These are phyloP conservation scores for Caenorhabditis imperialis DNA, from an alignment of 2,888 invertebrate species.

Conservation along the genomic window DNA sequence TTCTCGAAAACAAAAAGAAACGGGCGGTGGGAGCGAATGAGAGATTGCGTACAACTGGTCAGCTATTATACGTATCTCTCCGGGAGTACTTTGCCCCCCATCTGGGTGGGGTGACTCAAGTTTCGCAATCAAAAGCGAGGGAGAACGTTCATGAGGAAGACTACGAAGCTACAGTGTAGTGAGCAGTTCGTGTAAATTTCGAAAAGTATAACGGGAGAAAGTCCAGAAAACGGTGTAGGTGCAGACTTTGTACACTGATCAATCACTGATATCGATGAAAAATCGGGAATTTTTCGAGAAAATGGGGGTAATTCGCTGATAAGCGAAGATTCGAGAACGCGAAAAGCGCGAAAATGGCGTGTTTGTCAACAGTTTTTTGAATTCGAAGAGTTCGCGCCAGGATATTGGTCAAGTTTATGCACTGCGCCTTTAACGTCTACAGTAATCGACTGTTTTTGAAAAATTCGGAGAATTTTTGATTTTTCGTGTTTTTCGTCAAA, in stretches of 20 bases:
- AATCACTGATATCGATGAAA: too few relatives aligned
- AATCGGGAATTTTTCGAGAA: too few relatives aligned
- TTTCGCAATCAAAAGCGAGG: constrained; percentile 33
- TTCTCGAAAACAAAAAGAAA: background rate
- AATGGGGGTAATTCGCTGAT: background rate
- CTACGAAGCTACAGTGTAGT: constrained; percentile 39
- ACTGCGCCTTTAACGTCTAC: constrained; percentile 23
- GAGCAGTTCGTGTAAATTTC: background rate
- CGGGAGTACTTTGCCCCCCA: constrained; percentile 41
- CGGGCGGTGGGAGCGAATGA: background rate
- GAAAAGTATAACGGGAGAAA: background rate
- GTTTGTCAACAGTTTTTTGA: background rate
- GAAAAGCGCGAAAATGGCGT: background rate
- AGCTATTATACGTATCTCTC: constrained; percentile 42
- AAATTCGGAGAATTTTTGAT: too few relatives aligned
- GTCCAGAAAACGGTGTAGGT: constrained; percentile 6
- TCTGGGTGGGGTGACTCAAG: constrained; percentile 48
- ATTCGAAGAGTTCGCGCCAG: background rate
- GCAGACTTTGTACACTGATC: background rate
- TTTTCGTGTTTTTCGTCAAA: background rate
- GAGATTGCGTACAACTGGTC: constrained; percentile 17
- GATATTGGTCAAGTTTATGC: background rate
- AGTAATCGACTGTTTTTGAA: constrained; percentile 5
- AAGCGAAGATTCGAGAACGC: constrained; percentile 1
- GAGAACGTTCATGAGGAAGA: constrained; percentile 2